Base-by-base conservation (phyloP, 2,797 vertebrate species). In the Anguilla megastoma region DNA sequence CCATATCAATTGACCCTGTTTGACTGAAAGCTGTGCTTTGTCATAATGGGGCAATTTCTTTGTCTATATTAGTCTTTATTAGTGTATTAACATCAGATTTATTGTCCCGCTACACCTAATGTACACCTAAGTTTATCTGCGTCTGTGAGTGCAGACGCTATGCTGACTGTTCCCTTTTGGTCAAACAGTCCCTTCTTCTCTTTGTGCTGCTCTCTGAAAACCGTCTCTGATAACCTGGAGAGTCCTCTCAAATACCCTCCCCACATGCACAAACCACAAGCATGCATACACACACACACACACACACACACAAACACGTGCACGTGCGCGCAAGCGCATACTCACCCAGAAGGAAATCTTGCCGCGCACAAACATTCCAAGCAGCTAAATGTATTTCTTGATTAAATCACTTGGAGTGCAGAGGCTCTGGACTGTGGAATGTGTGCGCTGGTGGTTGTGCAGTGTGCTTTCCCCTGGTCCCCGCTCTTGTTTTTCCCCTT, bases 401-500 rank as follows among this genome's bases (percentile, higher is more conserved):
- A n/a, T 50, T 10, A 82, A 82, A 50, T 48, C 30, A 7, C 66
- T 71, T 12, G n/a, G 10, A 33, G 16, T 48, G 18, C 76, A 7
- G 76, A 7, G 16, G 2, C 24, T 82, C 21, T 24, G 6, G 45
- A 0, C 24, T 50, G 79, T 82, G 79, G 16, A 18, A 18, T 48
- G 79, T 48, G 41, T 12, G 8, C 7, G 1, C 16, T 80, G 76
- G 2, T n/a, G 36, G 18, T 76, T 3, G 3, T 41, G 71, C 0
- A 41, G 33, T 48, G 3, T 82, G 21, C 21, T 9, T 48, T 45
- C 41, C 8, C 71, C 27, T 41, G 71, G 54, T 82, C 18, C 79
- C 45, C 24, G 45, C 79, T 82, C 79, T 48, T 50, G 45, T 82
- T 82, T 82, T 48, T 2, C 41, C 79, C 45, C 79, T 82, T 82